A percentile compares a stretch with the other conserved stretches of the same genome.
These are phyloP conservation scores for Alosa alosa DNA, from an alignment of 2,113 vertebrate species.

Conservation along the genomic window DNA sequence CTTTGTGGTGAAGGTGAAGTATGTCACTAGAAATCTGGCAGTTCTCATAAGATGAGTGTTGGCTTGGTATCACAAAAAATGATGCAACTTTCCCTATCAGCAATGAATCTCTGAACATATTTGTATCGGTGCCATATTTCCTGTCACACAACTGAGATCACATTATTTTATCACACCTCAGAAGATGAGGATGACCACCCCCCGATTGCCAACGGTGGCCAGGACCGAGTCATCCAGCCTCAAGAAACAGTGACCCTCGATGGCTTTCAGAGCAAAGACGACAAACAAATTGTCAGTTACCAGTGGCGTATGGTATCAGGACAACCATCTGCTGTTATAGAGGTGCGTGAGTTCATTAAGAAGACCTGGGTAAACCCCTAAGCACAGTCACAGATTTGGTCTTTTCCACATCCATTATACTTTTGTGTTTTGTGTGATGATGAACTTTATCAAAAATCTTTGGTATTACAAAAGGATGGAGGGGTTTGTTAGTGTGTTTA, in stretches of 20 bases:
- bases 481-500: background rate
- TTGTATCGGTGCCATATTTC: background rate
- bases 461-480: background rate
- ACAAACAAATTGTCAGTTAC: slow-evolving; percentile 63
- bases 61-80: background rate
- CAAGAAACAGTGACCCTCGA: slow-evolving; percentile 75
- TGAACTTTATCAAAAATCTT: background rate
- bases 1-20: background rate
- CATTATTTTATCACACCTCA: slow-evolving; percentile 26
- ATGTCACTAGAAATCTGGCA: background rate
- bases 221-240: slow-evolving; percentile 81
- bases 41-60: background rate
- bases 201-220: slow-evolving; percentile 72
- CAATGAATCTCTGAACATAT: background rate
- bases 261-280: slow-evolving; percentile 76
- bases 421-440: too few relatives aligned
- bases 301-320: slow-evolving; percentile 75
- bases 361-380: background rate
- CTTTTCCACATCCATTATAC: too few relatives aligned
- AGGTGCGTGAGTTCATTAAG: slow-evolving; percentile 67
- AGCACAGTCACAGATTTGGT: background rate
- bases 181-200: slow-evolving; percentile 73
- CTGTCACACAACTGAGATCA: background rate
- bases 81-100: background rate
- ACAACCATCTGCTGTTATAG: slow-evolving; percentile 57